phyloP scores from a whole-genome alignment of 1,140 invertebrate genomes.

The Monomorium pharaonis region DNA sequence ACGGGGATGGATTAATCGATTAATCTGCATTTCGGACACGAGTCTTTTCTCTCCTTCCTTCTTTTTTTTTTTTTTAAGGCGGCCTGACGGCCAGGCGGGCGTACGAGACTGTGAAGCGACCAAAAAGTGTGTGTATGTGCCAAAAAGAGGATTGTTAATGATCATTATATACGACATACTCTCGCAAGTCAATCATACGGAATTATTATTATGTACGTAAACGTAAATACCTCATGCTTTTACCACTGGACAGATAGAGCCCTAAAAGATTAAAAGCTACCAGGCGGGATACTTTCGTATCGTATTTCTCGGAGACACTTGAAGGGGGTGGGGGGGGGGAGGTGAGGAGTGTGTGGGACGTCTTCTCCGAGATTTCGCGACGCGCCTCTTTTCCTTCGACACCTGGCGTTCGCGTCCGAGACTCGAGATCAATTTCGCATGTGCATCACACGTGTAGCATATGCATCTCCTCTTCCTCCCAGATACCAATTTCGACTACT shows the following conservation, averaged over 20 bases:
- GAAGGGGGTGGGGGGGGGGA: not conserved
- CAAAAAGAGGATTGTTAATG: conserved; percentile 40
- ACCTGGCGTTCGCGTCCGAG: not conserved
- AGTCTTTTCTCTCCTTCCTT: not conserved
- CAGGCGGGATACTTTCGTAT: conserved; percentile 75
- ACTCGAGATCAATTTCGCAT: not conserved
- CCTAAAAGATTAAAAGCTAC: conserved; percentile 82
- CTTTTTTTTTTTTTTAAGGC: conserved; percentile 6
- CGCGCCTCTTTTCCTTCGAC: conserved; percentile 35
- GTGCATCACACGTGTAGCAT: not conserved
- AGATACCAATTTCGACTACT: not conserved
- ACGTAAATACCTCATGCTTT: conserved; percentile 85
- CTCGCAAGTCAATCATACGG: conserved; percentile 82
- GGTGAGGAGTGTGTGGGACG: conserved; percentile 16
- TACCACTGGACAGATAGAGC: conserved; percentile 83
- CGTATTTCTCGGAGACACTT: conserved; percentile 33
- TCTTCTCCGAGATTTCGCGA: conserved; percentile 38
- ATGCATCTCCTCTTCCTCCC: not conserved
- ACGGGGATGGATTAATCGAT: conserved; percentile 65
- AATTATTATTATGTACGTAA: conserved; percentile 82
- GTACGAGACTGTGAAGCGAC: conserved; percentile 46
- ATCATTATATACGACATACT: conserved; percentile 76
- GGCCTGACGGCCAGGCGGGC: conserved; percentile 18
- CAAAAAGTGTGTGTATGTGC: conserved; percentile 25
- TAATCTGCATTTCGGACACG: conserved; percentile 54